phyloP scores from a whole-genome alignment of 2,113 vertebrate species.

The Probosciger aterrimus region DNA sequence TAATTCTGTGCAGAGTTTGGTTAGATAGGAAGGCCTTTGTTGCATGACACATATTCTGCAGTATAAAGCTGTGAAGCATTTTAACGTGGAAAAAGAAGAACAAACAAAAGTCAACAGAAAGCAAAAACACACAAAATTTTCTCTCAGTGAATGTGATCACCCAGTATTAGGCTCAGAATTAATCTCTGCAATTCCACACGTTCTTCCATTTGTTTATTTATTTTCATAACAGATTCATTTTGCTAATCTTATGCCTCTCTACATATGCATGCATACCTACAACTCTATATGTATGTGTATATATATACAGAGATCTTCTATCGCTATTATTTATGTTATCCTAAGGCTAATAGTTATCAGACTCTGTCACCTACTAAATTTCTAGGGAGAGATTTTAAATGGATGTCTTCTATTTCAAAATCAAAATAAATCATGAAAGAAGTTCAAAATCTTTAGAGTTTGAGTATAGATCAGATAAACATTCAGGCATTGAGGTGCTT shows the following conservation, averaged over 20 bases:
- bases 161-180: neutral
- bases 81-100: neutral
- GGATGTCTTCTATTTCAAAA: neutral
- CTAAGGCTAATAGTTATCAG: constrained; percentile 8
- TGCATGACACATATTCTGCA: neutral
- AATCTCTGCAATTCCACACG: neutral
- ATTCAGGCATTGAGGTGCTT: neutral
- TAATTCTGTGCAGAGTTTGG: neutral
- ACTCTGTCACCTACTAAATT: neutral
- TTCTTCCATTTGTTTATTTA: neutral
- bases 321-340: neutral
- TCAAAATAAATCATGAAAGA: constrained; percentile 9
- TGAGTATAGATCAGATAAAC: neutral
- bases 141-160: neutral
- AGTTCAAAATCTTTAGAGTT: neutral
- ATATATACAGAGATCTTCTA: neutral
- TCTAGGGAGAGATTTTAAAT: neutral
- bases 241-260: neutral
- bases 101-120: neutral
- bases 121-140: neutral
- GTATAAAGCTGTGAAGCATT: neutral
- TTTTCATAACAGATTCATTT: neutral
- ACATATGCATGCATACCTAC: neutral
- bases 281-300: neutral
- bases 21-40: neutral